Evolutionary conservation across 2,888 invertebrate species (phyloP).

Genomic region (Archips xylosteana): DNA sequence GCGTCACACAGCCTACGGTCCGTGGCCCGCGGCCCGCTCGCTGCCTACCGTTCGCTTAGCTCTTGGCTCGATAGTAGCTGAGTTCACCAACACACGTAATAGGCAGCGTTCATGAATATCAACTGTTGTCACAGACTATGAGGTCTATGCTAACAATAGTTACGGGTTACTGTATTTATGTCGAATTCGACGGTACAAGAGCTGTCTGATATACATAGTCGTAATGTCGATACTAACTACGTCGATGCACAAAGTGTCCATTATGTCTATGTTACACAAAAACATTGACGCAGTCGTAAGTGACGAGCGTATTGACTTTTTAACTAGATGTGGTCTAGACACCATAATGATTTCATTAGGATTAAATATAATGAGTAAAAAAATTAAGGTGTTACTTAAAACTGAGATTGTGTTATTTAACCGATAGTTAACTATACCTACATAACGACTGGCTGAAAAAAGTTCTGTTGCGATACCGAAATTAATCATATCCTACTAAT

Average conservation of each 20-base stretch:
- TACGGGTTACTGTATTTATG: neutral
- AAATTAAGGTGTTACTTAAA: too few relatives aligned
- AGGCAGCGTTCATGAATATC: neutral
- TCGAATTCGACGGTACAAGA: neutral
- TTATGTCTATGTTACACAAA: neutral
- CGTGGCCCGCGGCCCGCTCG: neutral
- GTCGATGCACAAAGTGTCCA: neutral
- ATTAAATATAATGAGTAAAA: too few relatives aligned
- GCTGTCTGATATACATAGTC: neutral
- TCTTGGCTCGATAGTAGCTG: conserved; percentile 3
- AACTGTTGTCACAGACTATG: neutral
- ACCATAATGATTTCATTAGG: too few relatives aligned
- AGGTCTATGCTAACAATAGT: neutral
- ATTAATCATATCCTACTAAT: too few relatives aligned
- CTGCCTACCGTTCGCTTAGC: neutral
- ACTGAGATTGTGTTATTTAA: too few relatives aligned
- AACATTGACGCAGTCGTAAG: too few relatives aligned
- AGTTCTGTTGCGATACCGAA: too few relatives aligned
- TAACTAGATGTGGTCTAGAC: too few relatives aligned
- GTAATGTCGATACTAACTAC: neutral
- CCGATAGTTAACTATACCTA: too few relatives aligned
- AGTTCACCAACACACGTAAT: neutral
- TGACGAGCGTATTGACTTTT: too few relatives aligned
- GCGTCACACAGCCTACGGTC: neutral
- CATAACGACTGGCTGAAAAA: too few relatives aligned